Evolutionary conservation across 2,888 invertebrate genomes (phyloP), one percentile per base, ranked within the genome.

Genomic region (Ecdyonurus torrentis): DNA sequence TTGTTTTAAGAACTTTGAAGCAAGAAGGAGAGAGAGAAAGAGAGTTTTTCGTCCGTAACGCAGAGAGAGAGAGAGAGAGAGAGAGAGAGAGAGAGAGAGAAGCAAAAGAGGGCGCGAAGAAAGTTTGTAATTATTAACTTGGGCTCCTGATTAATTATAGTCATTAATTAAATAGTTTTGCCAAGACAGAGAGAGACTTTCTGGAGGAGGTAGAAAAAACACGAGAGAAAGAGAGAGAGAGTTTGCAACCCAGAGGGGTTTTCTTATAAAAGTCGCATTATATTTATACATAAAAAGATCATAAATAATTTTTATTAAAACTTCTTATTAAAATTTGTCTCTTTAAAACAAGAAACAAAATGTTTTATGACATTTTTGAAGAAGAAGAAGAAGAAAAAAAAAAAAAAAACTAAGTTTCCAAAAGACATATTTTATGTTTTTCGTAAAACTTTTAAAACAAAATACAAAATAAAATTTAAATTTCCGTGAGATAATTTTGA

Each of bases 281-380:
- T 37, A 5, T 5, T 37, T 10, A 10, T 10, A 10, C 37, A 15
- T 37, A 37, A 37, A 22, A n/a, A n/a, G 55, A 22, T 55, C 55
- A 55, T 55, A 55, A 55, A 55, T 55, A 55, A 20, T 55, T 55
- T 55, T 55, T 37, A 37, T 37, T 37, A 37, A n/a, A 55, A 55
- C 22, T 55, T 55, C 55, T 55, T 55, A 55, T 55, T 55, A 55
- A 55, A 55, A 55, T 55, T 55, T 55, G 55, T 55, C 55, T 55
- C 20, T 50, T 5, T 10, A 37, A 15, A 5, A 37, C 5, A 37
- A 37, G 37, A 15, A 37, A 37, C 37, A 37, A 37, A 37, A 37
- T 37, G 37, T 37, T 37, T 37, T 37, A 37, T 37, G 37, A 15
- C 5, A 37, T 10, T 37, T 37, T 37, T 37, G 15, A 37, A 15